Base-by-base conservation (phyloP, 2,113 vertebrate genomes). In the Lethenteron reissneri region DNA sequence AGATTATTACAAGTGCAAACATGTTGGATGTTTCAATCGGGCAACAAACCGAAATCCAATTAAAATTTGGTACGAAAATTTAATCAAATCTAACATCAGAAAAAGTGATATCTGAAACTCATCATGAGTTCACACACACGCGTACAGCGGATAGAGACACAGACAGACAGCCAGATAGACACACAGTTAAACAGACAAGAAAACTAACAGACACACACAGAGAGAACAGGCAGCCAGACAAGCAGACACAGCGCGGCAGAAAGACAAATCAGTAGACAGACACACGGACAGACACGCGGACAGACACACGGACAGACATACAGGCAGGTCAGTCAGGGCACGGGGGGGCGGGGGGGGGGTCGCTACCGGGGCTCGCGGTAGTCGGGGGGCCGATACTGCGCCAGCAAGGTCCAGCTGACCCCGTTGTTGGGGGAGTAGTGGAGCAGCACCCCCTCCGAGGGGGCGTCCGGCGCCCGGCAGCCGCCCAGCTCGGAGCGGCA, bases 371-470 rank as follows among this genome's bases (percentile, higher is more conserved):
- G 94, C 75, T 99, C 92, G 0, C 97, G 92, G 80, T 95, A 99
- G 76, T 84, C 89, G 78, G 90, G 85, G 71, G 92, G 92, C 14
- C 88, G 85, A 56, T 92, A 97, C 79, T 97, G 92, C 60, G 90
- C 87, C 79, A 99, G 77, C 2, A 99, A 82, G 21, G 88, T 95
- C 94, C 94, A 99, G 72, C 90, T 99, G 72, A 99, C 91, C 12
- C 89, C 90, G 0, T 99, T 97, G 79, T 99, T 89, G 0, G 90
- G 86, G 6, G 92, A 95, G 79, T 89, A 96, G 79, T 99, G 92
- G 70, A 99, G 78, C 72, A 99, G 78, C 62, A 99, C 86, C 11
- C 94, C 94, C 80, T 99, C 94, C 21, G 91, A 89, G 0, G 94
- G 86, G 78, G 94, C 86, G 78, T 97, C 85, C 0, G 94, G 92